Base-by-base conservation (phyloP, 2,888 invertebrate species). In the Strigamia crassipes region DNA sequence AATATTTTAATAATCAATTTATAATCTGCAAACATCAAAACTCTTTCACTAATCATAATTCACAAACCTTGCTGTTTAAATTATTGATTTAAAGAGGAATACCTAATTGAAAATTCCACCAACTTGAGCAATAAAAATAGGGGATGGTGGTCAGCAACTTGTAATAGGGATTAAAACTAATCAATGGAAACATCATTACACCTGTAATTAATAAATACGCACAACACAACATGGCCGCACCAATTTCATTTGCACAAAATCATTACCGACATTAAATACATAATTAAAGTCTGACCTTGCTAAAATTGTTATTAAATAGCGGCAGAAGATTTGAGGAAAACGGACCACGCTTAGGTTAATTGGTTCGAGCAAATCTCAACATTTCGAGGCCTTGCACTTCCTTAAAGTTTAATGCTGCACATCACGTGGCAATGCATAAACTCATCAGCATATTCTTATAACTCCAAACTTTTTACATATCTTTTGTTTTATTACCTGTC, bases 111-210 rank as follows among this genome's bases (percentile, higher is more conserved):
- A 73, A 73, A 31, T 73, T 73, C 73, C 27, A 73, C 31, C 27
- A 73, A 73, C 73, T 73, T 13, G 12, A 13, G 73, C 31, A 73
- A 73, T 73, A 73, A 73, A 73, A 73, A 73, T 73, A 73, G 27
- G 31, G 13, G n/a, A 56, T 18, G 46, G 73, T 31, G 73, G 73
- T 73, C 10, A 31, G 73, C 73, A 31, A 73, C 73, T 73, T 73
- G 73, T 73, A 73, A 73, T 73, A 31, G 73, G 73, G 73, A 73
- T 73, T 73, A 73, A 38, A 73, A 73, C 73, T 73, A 73, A 73
- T 73, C 73, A 73, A 73, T 73, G 73, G 27, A 73, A 73, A 31
- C 73, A 73, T 73, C 73, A 73, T 73, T 73, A 73, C 73, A 73
- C 73, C 73, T 73, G 73, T 73, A 73, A 73, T 73, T 73, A 73